Evolutionary conservation across 2,888 invertebrate genomes (phyloP).

Genomic region (Perithous albicinctus): DNA sequence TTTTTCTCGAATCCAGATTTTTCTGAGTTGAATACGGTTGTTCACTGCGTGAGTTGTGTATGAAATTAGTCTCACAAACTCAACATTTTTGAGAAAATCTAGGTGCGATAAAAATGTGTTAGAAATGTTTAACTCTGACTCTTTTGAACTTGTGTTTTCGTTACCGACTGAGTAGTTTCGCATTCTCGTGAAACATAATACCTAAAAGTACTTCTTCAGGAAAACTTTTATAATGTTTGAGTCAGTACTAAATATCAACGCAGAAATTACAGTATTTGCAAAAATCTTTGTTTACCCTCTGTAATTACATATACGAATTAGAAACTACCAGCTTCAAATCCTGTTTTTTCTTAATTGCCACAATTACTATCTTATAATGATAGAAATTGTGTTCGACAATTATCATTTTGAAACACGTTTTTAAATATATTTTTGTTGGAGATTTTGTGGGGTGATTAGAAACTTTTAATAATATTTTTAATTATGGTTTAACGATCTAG

Average conservation of each 20-base stretch:
- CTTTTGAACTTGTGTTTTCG: too few relatives aligned
- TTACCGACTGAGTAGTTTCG: too few relatives aligned
- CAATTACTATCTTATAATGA: neutral
- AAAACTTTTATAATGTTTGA: neutral
- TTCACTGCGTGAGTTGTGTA: too few relatives aligned
- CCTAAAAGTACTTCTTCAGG: neutral
- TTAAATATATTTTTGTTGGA: neutral
- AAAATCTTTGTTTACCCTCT: neutral
- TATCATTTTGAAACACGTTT: neutral
- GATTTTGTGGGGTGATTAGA: neutral
- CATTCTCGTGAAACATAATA: neutral
- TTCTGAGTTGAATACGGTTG: too few relatives aligned
- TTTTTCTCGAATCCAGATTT: too few relatives aligned
- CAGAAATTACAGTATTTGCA: neutral
- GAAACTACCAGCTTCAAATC: neutral
- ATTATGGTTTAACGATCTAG: neutral
- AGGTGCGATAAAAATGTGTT: too few relatives aligned
- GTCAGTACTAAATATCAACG: neutral
- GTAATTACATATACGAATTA: neutral
- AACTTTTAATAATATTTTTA: neutral
- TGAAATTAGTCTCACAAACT: too few relatives aligned
- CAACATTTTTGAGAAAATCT: too few relatives aligned
- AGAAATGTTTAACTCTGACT: too few relatives aligned
- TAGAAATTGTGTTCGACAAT: neutral
- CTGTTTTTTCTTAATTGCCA: neutral